Evolutionary conservation across 2,888 invertebrate genomes (phyloP).

Genomic region (Xylota sylvarum): DNA sequence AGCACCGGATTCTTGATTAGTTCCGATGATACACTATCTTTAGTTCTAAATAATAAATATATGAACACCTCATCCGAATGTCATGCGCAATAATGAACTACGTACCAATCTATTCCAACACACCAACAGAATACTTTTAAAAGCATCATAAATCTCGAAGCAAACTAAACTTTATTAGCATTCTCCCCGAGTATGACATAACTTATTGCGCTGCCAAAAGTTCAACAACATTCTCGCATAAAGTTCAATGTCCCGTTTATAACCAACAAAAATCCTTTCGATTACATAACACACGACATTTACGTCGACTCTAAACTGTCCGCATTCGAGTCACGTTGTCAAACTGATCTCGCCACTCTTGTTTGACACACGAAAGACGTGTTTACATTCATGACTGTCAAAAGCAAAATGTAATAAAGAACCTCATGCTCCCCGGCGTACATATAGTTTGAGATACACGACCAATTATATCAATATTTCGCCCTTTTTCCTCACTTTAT

Average conservation of each 20-base stretch:
- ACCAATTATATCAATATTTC: neutral
- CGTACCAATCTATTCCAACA: neutral
- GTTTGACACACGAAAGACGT: constrained; percentile 9
- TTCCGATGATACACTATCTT: no score
- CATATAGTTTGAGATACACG: neutral
- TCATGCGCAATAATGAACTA: neutral
- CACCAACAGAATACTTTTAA: neutral
- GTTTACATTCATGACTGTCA: constrained; percentile 19
- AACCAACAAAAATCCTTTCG: constrained; percentile 9
- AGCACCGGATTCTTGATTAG: no score
- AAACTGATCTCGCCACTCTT: constrained; percentile 26
- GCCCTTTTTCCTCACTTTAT: constrained; percentile 15
- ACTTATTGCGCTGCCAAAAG: constrained; percentile 10
- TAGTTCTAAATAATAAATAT: no score
- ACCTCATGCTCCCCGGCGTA: neutral
- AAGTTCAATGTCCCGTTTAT: constrained; percentile 31
- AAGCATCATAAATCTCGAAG: neutral
- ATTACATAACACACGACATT: constrained; percentile 14
- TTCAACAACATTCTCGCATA: constrained; percentile 34
- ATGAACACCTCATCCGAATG: neutral
- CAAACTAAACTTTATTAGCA: neutral
- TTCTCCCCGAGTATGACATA: constrained; percentile 6
- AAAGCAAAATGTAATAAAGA: neutral
- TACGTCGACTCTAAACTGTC: neutral
- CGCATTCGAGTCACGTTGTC: constrained; percentile 24